Base-by-base conservation (phyloP, 2,888 invertebrate genomes). In the Muschampia plurimacula region DNA sequence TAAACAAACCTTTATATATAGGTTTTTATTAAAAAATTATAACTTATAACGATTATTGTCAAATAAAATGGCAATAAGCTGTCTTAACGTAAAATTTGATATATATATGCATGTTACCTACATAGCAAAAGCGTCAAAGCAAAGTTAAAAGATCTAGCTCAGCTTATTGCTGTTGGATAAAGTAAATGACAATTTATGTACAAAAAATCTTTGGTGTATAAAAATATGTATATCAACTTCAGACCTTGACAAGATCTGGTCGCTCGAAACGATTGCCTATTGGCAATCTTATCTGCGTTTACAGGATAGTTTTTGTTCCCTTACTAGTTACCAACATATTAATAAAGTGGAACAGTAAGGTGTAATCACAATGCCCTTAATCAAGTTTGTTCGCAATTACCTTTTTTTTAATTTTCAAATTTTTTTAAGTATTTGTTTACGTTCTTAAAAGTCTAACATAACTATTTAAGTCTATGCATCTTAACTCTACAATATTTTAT, bases 211-310 rank as follows among this genome's bases (percentile, higher is more conserved):
- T 89, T 92, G 89, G 86, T 91, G 88, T 90, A 90, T 86, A 90
- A 90, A 90, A 91, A 88, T 90, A 90, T 88, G 84, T 89, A 89
- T 88, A 89, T 89, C 90, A 91, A 86, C 89, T 90, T 94, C 94
- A 94, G 91, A 92, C 87, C 94, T 92, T 86, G 71, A 77, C 75
- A 87, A 93, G 93, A 92, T 89, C 94, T 93, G 94, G 94, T 94
- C 94, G 94, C 91, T 94, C 94, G 94, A 90, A 93, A 91, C 90
- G 92, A 93, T 92, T 91, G 84, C 91, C 87, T 84, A 81, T 82
- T 13, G 86, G 88, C 88, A 93, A 93, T 91, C 93, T 90, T 90
- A 75, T 86, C 85, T 84, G 89, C 86, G 89, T 91, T 91, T 94
- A 93, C 94, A 94, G 94, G 94, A 94, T 89, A 93, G 93, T 93